These are phyloP conservation scores for Sorex araneus DNA, from an alignment of 2,113 vertebrate species.

Conservation along the genomic window DNA sequence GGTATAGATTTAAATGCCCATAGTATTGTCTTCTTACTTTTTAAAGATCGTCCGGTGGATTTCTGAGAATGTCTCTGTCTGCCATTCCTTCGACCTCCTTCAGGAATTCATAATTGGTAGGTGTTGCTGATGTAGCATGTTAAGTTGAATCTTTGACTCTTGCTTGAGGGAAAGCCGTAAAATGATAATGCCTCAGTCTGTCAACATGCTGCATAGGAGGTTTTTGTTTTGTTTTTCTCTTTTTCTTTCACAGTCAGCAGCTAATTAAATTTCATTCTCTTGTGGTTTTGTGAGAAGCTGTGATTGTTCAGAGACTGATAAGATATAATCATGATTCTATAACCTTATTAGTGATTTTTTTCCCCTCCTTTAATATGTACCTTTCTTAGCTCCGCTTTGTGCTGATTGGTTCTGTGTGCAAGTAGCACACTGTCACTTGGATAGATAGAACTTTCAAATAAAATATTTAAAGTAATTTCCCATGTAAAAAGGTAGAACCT, in stretches of 20 bases:
- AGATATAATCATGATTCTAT: conserved; percentile 60
- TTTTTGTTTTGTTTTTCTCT: background rate
- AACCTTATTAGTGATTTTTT: conserved; percentile 55
- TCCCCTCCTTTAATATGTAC: background rate
- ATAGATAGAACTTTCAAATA: conserved; percentile 8
- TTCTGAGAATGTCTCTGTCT: conserved; percentile 91
- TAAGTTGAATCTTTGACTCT: conserved; percentile 43
- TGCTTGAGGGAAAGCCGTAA: conserved; percentile 52
- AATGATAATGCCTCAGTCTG: conserved; percentile 48
- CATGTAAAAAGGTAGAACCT: conserved; percentile 51
- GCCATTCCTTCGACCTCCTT: conserved; percentile 94
- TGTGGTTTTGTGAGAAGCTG: conserved; percentile 69
- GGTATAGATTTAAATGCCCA: conserved; percentile 57
- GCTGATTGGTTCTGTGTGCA: background rate
- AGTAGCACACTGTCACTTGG: background rate
- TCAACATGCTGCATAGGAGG: conserved; percentile 18
- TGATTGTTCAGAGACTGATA: conserved; percentile 57
- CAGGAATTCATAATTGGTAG: conserved; percentile 97
- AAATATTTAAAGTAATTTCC: background rate
- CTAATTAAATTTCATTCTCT: conserved; percentile 78
- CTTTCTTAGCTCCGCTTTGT: conserved; percentile 33
- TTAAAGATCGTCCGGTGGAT: conserved; percentile 95
- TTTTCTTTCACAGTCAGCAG: conserved; percentile 14
- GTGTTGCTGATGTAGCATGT: conserved; percentile 77
- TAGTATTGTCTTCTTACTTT: conserved; percentile 66